Evolutionary conservation across 92 coral and sea anemone species (phyloP), one percentile per base, ranked within the genome.

Genomic region (Palythoa grandiflora): DNA sequence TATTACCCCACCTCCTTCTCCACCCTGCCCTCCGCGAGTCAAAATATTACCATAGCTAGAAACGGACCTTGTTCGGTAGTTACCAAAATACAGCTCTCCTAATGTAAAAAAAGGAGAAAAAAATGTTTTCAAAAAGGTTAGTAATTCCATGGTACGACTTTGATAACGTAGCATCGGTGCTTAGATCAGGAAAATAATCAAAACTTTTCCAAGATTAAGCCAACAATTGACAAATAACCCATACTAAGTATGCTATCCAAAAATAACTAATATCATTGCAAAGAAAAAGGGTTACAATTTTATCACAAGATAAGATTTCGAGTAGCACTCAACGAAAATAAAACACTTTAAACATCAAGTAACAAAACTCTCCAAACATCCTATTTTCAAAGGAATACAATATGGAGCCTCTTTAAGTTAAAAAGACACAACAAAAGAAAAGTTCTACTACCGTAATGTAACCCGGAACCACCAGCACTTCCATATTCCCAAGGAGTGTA

Each of bases 391-490:
- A 59, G 6, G 6, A 59, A 59, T 59, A 2, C 13, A 59, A 12
- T 63, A 17, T 2, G 4, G 7, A n/a, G n/a, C 10, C 1, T 44
- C 7, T n/a, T 16, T 16, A n/a, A 3, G 2, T 17, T 1, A n/a
- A n/a, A 21, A 17, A 63, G 20, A 4, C 8, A 63, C 19, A 19
- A 4, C 5, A n/a, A 63, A 9, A 17, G 6, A 63, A n/a, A 17
- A 3, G 17, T 14, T 37, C 7, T n/a, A 35, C 9, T 93, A 93
- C 96, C 96, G 60, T 89, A 80, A 86, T 93, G 94, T 71, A 73
- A 88, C 36, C 96, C 96, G 51, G 52, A 93, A 59, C 96, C 96
- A 15, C 96, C 96, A 5, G 94, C 92, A 59, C 96, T 93, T 76
- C 96, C 96, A 93, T 91, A 93, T 48, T 92, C 83, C 91, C 93